Base-by-base conservation (phyloP, 1,140 invertebrate species). In the Zaprionus vittiger region DNA sequence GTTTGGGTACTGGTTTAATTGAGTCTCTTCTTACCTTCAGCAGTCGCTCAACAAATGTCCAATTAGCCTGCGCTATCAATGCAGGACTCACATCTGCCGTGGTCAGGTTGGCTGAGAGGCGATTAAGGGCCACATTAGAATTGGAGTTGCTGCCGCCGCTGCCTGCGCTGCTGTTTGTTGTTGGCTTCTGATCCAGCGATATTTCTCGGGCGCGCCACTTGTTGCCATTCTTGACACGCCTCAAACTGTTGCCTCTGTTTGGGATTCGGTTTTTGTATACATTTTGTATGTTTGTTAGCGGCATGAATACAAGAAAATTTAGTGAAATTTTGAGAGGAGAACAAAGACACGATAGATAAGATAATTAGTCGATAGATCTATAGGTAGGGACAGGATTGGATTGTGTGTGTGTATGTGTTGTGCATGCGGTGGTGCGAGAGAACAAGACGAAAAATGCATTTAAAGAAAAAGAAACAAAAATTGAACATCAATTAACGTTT, bases 31-130 rank as follows among this genome's bases (percentile, higher is more conserved):
- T 61, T 94, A 98, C 98, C 95, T 98, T 98, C 15, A 99, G 94
- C 74, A 99, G 94, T 90, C 98, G 98, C 91, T 99, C 98, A 20
- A 99, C 98, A 94, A 99, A 99, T 47, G 97, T 98, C 96, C 98
- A 99, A 93, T 99, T 99, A 15, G 98, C 98, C 93, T 99, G 98
- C n/a, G 98, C 98, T 80, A 98, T 97, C n/a, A 97, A 94, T 5
- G 97, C 91, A 4, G 92, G 92, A 83, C 92, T 93, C 24, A 93
- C 83, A 60, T 93, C 92, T 15, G 91, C 80, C 26, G 90, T 91
- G 20, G 91, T 86, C 11, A 93, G 54, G 77, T 93, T 93, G 1
- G 92, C 92, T 28, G 92, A 93, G 2, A 91, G 73, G 5, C 92
- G 73, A 78, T 93, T 93, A 47, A 92, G 61, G 34, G 87, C 74